Evolutionary conservation across 1,140 invertebrate genomes (phyloP).

Genomic region (Rhopalosiphum padi): DNA sequence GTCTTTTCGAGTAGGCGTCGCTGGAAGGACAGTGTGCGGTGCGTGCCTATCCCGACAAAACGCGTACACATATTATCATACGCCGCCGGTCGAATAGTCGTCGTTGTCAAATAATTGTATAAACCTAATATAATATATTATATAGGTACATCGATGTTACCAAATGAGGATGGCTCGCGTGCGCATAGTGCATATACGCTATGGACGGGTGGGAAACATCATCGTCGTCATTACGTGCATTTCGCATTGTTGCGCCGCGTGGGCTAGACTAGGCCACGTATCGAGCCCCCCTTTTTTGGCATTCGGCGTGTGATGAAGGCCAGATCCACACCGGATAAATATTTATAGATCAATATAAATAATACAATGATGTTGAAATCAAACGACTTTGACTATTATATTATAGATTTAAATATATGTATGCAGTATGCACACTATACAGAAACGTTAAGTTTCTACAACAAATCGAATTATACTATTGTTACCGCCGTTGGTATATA

Average conservation of each 20-base stretch:
- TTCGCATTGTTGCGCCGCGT: neutral
- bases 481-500: neutral
- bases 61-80: neutral
- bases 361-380: constrained; percentile 4
- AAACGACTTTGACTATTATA: too few relatives aligned
- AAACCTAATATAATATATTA: neutral
- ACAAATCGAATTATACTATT: neutral
- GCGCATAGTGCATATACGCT: neutral
- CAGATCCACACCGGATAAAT: neutral
- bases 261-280: neutral
- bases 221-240: neutral
- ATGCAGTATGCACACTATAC: neutral
- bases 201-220: neutral
- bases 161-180: constrained; percentile 35
- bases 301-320: neutral
- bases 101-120: neutral
- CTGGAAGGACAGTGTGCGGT: constrained; percentile 16
- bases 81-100: neutral
- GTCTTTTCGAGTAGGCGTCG: constrained; percentile 49
- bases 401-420: neutral
- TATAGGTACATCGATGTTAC: constrained; percentile 16
- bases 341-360: constrained; percentile 14
- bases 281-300: neutral
- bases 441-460: neutral
- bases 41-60: neutral